Evolutionary conservation across 2,888 invertebrate genomes (phyloP).

Genomic region (Drosophila borealis): DNA sequence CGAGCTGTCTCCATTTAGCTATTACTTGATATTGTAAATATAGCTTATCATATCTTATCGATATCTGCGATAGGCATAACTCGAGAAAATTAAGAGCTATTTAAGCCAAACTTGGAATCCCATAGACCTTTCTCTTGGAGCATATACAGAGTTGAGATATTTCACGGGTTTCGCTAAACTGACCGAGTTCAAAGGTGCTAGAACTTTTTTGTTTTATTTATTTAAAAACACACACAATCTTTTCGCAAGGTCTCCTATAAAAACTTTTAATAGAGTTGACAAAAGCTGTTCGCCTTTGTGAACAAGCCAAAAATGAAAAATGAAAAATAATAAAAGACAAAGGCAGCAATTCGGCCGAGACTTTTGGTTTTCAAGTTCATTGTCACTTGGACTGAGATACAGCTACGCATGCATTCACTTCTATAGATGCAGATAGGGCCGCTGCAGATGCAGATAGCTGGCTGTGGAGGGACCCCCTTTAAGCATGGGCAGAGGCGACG

Average conservation of each 20-base stretch:
- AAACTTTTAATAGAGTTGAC: constrained; percentile 1
- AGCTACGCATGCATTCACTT: constrained; percentile 1
- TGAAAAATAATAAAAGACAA: not conserved
- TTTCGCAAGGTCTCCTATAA: not conserved
- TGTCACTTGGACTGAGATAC: constrained; percentile 56
- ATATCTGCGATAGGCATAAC: too few species aligned
- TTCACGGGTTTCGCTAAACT: too few species aligned
- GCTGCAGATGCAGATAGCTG: constrained; percentile 10
- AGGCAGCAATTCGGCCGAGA: constrained; percentile 8
- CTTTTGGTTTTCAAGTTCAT: constrained; percentile 72
- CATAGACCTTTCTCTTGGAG: too few species aligned
- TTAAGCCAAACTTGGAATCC: too few species aligned
- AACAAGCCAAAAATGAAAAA: not conserved
- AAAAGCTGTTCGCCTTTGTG: not conserved
- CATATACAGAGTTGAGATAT: too few species aligned
- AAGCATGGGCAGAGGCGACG: constrained; percentile 46
- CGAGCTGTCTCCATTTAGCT: too few species aligned
- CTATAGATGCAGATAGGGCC: constrained; percentile 12
- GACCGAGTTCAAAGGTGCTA: too few species aligned
- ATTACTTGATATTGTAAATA: too few species aligned
- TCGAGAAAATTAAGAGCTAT: too few species aligned
- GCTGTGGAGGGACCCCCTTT: constrained; percentile 53
- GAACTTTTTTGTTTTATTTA: too few species aligned
- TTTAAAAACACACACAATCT: too few species aligned
- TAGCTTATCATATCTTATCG: too few species aligned